These are phyloP conservation scores for Agriopis marginaria DNA, from an alignment of 2,888 invertebrate genomes.

Conservation along the genomic window DNA sequence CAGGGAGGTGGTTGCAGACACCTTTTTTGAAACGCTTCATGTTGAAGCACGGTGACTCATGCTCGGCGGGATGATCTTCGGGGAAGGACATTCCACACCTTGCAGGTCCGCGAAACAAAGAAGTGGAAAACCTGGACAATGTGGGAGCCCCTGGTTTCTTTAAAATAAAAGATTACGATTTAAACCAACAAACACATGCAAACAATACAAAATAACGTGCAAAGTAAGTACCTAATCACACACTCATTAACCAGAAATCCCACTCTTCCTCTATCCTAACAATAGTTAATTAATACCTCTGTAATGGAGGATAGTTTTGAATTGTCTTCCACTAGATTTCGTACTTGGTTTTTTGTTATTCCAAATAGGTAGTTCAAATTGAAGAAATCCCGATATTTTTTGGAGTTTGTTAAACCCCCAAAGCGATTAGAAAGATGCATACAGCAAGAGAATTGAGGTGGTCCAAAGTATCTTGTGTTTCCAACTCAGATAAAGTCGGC, in stretches of 20 bases:
- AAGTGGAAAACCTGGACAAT: no score
- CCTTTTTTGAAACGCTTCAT: no score
- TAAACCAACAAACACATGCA: no score
- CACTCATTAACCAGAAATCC: not conserved
- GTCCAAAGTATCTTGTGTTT: constrained; percentile 11
- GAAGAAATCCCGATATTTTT: not conserved
- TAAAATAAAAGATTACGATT: no score
- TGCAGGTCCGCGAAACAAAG: no score
- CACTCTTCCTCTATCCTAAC: not conserved
- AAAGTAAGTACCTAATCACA: no score
- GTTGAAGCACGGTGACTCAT: no score
- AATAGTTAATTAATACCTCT: not conserved
- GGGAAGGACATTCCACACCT: no score
- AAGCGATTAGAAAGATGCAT: constrained; percentile 24
- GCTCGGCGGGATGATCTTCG: no score
- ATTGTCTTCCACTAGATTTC: not conserved
- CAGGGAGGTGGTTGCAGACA: no score
- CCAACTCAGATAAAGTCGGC: constrained; percentile 43
- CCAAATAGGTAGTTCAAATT: not conserved
- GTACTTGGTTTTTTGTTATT: not conserved
- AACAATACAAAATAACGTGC: no score
- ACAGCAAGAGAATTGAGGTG: constrained; percentile 1
- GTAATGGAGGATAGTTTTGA: not conserved
- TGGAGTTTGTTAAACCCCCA: not conserved
- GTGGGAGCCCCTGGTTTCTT: no score